Conservation (phyloP, 2,113 vertebrate species). For the Indicator indicator region DNA sequence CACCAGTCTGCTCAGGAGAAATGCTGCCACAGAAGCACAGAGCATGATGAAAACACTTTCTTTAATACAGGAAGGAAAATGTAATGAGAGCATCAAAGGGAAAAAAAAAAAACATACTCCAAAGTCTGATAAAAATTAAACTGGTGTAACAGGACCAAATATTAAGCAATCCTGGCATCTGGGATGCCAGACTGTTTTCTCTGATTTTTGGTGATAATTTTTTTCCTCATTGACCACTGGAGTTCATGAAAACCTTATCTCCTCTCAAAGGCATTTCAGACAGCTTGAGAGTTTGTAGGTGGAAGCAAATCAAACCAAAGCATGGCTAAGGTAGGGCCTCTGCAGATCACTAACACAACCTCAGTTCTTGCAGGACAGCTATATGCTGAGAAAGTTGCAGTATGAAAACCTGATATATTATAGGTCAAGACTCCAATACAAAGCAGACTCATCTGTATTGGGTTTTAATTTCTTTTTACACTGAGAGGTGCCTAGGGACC, state of each 20-base stretch:
- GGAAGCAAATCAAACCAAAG: slow-evolving; percentile 44
- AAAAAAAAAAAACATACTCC: background rate
- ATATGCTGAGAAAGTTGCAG: slow-evolving; percentile 23
- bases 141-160: background rate
- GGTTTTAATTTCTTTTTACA: slow-evolving; percentile 61
- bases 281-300: background rate
- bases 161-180: background rate
- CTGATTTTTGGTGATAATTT: background rate
- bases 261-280: slow-evolving; percentile 15
- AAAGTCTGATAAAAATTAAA: slow-evolving; percentile 30
- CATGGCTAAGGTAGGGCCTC: background rate
- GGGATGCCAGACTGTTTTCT: background rate
- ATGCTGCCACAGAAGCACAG: background rate
- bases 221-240: background rate
- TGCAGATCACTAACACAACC: background rate
- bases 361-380: background rate
- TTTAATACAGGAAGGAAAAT: slow-evolving; percentile 17
- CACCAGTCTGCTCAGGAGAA: background rate
- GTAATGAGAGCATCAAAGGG: background rate
- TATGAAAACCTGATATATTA: slow-evolving; percentile 60
- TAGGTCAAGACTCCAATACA: slow-evolving; percentile 61
- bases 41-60: background rate
- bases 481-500: slow-evolving; percentile 26
- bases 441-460: slow-evolving; percentile 53
- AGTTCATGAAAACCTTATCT: slow-evolving; percentile 30